Conservation (phyloP, 1,140 invertebrate species). For the Choristoneura fumiferana region DNA sequence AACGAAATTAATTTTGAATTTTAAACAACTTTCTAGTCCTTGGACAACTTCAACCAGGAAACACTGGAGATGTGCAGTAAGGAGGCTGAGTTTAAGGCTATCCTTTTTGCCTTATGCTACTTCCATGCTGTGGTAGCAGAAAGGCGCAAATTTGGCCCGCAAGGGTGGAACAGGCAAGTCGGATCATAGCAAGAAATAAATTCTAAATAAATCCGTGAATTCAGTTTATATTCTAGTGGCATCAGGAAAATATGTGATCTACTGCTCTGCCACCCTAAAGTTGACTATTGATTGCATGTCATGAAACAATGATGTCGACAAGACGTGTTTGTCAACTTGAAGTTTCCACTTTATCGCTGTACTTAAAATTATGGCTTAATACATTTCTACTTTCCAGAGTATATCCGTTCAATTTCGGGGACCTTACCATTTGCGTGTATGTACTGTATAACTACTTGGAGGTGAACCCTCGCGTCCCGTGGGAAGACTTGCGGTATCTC, state of each 20-base stretch:
- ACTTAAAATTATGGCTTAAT: no score
- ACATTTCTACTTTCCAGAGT: slow-evolving; percentile 55
- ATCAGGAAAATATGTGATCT: no score
- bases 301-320: no score
- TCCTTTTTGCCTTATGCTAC: slow-evolving; percentile 95
- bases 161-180: slow-evolving; percentile 95
- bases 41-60: slow-evolving; percentile 96
- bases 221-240: no score
- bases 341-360: no score
- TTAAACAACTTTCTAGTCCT: slow-evolving; percentile 76
- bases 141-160: slow-evolving; percentile 94
- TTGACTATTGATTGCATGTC: no score
- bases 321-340: no score
- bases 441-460: slow-evolving; percentile 96
- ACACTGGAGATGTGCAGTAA: slow-evolving; percentile 95
- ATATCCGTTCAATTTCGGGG: slow-evolving; percentile 90
- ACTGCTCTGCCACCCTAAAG: no score
- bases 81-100: slow-evolving; percentile 95
- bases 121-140: slow-evolving; percentile 97
- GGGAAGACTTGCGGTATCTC: slow-evolving; percentile 95
- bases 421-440: slow-evolving; percentile 94
- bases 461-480: slow-evolving; percentile 91
- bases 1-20: no score
- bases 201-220: no score
- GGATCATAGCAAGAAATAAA: no score